Base-by-base conservation (phyloP, 2,797 vertebrate genomes). In the Melanogrammus aeglefinus region DNA sequence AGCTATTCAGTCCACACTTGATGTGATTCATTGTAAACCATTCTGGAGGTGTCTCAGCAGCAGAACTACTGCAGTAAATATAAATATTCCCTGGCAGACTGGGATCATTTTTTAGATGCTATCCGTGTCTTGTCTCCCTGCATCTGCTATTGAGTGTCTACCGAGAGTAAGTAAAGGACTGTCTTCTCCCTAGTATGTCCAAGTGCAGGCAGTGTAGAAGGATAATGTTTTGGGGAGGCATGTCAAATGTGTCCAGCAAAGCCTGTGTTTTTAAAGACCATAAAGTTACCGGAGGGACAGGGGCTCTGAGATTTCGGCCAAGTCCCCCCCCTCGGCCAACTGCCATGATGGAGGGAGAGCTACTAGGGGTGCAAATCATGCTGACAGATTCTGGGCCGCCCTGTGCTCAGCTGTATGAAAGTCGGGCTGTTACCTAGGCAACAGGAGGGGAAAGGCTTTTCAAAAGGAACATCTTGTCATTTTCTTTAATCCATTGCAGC, bases 401-500 rank as follows among this genome's bases (percentile, higher is more conserved):
- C 93, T 89, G 81, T 91, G 82, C 95, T 96, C 91, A 91, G 82
- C 94, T 95, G 94, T 95, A 95, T 94, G 93, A 96, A 94, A 95
- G 95, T 94, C 86, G 91, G 93, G 92, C 92, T 72, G 96, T 99
- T 96, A 93, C 95, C 96, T 93, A 96, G 95, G 96, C 93, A 96
- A 96, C 96, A 82, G 92, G 24, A 92, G 94, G 88, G 87, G 87
- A 71, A 92, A 89, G 92, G 91, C 95, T 98, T 97, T 97, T 97
- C 94, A 96, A 96, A 98, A 95, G 94, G 96, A 97, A 97, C 96
- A 96, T 98, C 97, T 99, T 98, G 98, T 99, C 98, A 97, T 98
- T 98, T 98, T 97, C 97, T 99, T 97, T 99, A 99, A 99, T 98
- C 97, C 96, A 92, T 94, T 96, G 97, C 97, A 97, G 97, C 96